phyloP scores from a whole-genome alignment of 2,888 invertebrate species.

The Kuschelorhynchus macadamiae region DNA sequence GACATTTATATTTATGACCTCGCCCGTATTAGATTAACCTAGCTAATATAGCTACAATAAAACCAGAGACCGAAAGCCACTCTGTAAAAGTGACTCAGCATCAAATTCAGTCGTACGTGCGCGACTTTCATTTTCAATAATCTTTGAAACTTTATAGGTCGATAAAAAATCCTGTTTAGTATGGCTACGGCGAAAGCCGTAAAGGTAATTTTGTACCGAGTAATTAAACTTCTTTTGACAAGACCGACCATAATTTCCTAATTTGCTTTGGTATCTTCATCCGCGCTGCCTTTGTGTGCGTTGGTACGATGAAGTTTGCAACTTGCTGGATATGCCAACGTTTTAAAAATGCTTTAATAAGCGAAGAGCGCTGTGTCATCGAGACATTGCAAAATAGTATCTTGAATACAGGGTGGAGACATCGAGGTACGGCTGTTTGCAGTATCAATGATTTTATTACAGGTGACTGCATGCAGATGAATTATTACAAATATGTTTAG shows the following conservation, averaged over 20 bases:
- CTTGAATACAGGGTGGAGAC: no score
- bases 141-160: constrained; percentile 28
- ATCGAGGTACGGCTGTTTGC: no score
- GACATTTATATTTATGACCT: no score
- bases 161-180: constrained; percentile 28
- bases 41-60: no score
- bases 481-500: no score
- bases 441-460: no score
- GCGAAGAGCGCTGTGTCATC: not conserved
- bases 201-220: constrained; percentile 34
- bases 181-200: constrained; percentile 25
- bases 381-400: no score
- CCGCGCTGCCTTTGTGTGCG: constrained; percentile 21
- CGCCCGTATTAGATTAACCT: no score
- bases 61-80: no score
- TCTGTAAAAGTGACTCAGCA: constrained; percentile 23
- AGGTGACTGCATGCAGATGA: no score
- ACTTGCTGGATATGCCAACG: not conserved
- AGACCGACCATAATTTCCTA: constrained; percentile 36
- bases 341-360: not conserved
- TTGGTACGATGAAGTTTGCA: constrained; percentile 9
- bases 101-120: constrained; percentile 13
- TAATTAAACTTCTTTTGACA: constrained; percentile 40
- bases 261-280: constrained; percentile 40
- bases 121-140: constrained; percentile 35